These are phyloP conservation scores for Camponotus vicinus DNA, from an alignment of 1,140 invertebrate species.

Conservation along the genomic window DNA sequence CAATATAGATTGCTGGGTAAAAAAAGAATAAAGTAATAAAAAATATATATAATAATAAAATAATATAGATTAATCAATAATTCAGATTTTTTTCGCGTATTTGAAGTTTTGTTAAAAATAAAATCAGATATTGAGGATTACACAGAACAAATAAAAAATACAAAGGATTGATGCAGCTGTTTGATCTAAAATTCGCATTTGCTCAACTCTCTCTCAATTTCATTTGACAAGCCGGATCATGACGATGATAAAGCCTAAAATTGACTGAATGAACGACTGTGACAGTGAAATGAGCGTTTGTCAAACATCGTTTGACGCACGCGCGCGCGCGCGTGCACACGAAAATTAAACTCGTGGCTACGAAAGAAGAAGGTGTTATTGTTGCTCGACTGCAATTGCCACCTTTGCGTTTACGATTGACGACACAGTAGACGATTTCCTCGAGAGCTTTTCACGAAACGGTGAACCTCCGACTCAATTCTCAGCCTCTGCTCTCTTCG, in stretches of 20 bases:
- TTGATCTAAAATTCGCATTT: not conserved
- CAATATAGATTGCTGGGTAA: not conserved
- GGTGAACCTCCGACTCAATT: not conserved
- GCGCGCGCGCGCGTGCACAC: not conserved
- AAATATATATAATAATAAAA: not conserved
- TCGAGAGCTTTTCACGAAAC: conserved; percentile 50
- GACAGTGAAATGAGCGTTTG: conserved; percentile 2
- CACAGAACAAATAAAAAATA: not conserved
- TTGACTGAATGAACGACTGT: not conserved
- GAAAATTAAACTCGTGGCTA: conserved; percentile 18
- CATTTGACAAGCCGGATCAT: not conserved
- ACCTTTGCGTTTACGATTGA: conserved; percentile 41
- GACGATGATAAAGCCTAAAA: conserved; percentile 21
- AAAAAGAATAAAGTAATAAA: not conserved
- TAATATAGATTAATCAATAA: not conserved
- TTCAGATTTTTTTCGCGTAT: not conserved
- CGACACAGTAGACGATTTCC: conserved; percentile 9
- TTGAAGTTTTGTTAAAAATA: not conserved
- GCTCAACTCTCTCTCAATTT: not conserved
- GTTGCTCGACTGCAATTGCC: not conserved
- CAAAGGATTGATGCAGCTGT: not conserved
- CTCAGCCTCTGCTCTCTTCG: not conserved
- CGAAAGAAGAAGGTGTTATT: not conserved
- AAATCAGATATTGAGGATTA: not conserved
- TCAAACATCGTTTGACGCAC: conserved; percentile 4